Base-by-base conservation (phyloP, 2,797 vertebrate species). In the Urophycis tenuis region DNA sequence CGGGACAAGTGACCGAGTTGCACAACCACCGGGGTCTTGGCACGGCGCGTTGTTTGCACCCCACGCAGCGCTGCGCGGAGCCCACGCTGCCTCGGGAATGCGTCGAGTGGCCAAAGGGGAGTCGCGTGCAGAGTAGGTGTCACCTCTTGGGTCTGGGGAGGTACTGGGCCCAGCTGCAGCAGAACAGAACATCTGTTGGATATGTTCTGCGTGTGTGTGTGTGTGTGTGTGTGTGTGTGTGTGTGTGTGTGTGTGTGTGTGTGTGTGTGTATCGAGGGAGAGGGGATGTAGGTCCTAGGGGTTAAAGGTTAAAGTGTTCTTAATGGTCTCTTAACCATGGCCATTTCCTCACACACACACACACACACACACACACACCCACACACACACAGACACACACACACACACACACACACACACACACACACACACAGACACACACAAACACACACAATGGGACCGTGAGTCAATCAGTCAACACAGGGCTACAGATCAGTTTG, bases 161-260 rank as follows among this genome's bases (percentile, higher is more conserved):
- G 79, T 81, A 83, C 80, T 87, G 84, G 53, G 86, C 86, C 78
- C 87, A 88, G 86, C 88, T 89, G 87, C 78, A 85, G 77, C 71
- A 36, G 86, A 81, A 81, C 86, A 88, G 89, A 83, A 90, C 89
- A 90, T 88, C 88, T 86, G 86, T 30, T 83, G 88, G 91, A 86
- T 72, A 82, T 80, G 25, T 35, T 25, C 25, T 78, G 33, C 14
- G 41, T 45, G 41, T 45, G 41, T 45, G 41, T 45, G 41, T 17
- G 12, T 17, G 41, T 45, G 12, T 45, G 15, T 45, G 41, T 45
- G 12, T 45, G 41, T 17, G 15, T 45, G 41, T 15, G 41, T 17
- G 1, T 45, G 41, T 45, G 41, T 15, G 41, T 45, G n/a, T n/a
- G n/a, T n/a, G n/a, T n/a, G n/a, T n/a, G n/a, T n/a, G n/a, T n/a